These are phyloP conservation scores for Clytia hemisphaerica DNA, from an alignment of 30 jellyfish, hydroid and myxozoan genomes.

Conservation along the genomic window DNA sequence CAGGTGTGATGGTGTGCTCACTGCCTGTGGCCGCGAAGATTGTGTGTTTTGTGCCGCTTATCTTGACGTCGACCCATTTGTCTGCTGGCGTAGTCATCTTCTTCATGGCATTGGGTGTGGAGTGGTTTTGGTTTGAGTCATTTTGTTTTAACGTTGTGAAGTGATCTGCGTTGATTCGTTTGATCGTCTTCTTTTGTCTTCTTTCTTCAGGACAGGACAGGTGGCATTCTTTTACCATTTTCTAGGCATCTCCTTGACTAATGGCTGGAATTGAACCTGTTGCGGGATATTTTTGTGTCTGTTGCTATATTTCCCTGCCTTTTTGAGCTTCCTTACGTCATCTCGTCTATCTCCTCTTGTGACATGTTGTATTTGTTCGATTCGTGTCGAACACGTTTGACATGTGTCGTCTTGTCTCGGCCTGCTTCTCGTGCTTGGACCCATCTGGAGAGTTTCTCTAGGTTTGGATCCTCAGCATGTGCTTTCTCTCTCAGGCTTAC, in stretches of 20 bases:
- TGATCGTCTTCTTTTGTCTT: neutral
- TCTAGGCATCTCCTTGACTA: slow-evolving; percentile 5
- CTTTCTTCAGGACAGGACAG: slow-evolving; percentile 14
- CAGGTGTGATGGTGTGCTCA: slow-evolving; percentile 22
- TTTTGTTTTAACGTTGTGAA: neutral
- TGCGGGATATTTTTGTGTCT: slow-evolving; percentile 6
- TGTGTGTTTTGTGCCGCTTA: slow-evolving; percentile 11
- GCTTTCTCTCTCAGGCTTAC: slow-evolving; percentile 9
- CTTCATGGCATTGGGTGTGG: neutral
- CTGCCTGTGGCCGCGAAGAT: slow-evolving; percentile 25
- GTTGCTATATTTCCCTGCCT: slow-evolving; percentile 23
- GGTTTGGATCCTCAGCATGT: slow-evolving; percentile 20
- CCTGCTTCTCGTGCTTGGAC: slow-evolving; percentile 25
- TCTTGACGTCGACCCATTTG: slow-evolving; percentile 17
- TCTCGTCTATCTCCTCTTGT: slow-evolving; percentile 3
- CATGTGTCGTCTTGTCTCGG: slow-evolving; percentile 6
- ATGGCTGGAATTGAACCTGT: neutral
- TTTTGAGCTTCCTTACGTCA: slow-evolving; percentile 10
- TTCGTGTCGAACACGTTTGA: slow-evolving; percentile 5
- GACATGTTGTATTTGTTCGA: neutral
- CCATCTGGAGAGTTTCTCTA: slow-evolving; percentile 24
- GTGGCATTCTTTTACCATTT: slow-evolving; percentile 8
- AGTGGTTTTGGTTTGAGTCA: too few relatives aligned
- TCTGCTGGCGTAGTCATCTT: neutral
- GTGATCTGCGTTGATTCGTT: slow-evolving; percentile 3